Evolutionary conservation across 2,113 vertebrate genomes (phyloP).

Genomic region (Pachypanchax playfairii): DNA sequence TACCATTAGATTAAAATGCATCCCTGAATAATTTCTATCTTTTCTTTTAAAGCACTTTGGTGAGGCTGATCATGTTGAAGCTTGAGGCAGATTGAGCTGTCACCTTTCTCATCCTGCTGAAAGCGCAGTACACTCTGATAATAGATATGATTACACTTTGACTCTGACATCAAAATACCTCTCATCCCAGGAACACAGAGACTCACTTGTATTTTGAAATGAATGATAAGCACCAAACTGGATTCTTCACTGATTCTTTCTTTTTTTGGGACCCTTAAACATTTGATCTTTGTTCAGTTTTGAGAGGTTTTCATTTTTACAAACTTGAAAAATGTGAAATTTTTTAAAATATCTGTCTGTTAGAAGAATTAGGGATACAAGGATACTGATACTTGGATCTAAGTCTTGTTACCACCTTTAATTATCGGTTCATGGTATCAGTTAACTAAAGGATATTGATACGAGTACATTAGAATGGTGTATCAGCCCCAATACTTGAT

Average conservation of each 20-base stretch:
- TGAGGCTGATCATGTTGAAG: slow-evolving; percentile 11
- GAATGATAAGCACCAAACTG: neutral
- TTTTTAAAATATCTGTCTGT: no score
- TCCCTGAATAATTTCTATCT: slow-evolving; percentile 25
- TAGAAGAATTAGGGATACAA: slow-evolving; percentile 44
- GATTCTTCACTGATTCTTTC: neutral
- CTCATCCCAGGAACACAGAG: slow-evolving; percentile 32
- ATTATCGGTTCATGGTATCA: neutral
- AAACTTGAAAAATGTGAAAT: slow-evolving; percentile 13
- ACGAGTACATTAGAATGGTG: no score
- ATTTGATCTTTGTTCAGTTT: neutral
- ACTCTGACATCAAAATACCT: slow-evolving; percentile 28
- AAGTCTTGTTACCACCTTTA: neutral
- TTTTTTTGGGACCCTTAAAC: neutral
- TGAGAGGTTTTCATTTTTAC: neutral
- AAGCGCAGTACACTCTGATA: slow-evolving; percentile 9
- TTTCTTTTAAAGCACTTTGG: slow-evolving; percentile 32
- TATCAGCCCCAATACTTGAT: no score
- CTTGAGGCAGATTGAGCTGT: slow-evolving; percentile 38
- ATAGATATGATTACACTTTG: slow-evolving; percentile 27
- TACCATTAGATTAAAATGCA: slow-evolving; percentile 27
- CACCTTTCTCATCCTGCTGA: slow-evolving; percentile 2
- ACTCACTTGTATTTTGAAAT: slow-evolving; percentile 25
- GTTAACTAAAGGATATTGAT: no score
- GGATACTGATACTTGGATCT: no score